These are phyloP conservation scores for Nerophis ophidion DNA, from an alignment of 2,113 vertebrate genomes.

Conservation along the genomic window DNA sequence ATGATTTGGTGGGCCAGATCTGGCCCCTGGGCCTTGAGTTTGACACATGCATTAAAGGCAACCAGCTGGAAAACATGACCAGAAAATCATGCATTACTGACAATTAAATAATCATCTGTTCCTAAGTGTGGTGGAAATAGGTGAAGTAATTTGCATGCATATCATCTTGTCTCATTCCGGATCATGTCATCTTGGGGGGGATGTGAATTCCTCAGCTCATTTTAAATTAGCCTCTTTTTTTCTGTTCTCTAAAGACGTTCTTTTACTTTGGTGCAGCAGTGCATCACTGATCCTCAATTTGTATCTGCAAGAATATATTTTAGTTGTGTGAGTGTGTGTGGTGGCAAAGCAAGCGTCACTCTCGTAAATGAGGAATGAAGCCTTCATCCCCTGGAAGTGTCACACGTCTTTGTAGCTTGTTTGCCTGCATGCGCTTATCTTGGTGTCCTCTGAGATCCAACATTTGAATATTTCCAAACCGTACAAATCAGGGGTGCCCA, in stretches of 20 bases:
- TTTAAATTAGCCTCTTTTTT: constrained; percentile 35
- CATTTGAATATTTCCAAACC: too few species aligned
- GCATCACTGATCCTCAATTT: constrained; percentile 20
- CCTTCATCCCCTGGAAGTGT: constrained; percentile 11
- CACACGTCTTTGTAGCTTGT: neutral
- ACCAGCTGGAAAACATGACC: too few species aligned
- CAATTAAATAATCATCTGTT: too few species aligned
- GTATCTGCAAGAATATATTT: constrained; percentile 9
- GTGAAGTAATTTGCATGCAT: constrained; percentile 19
- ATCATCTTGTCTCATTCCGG: constrained; percentile 25
- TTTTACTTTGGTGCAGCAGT: constrained; percentile 15
- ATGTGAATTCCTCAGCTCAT: constrained; percentile 34
- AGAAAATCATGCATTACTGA: too few species aligned
- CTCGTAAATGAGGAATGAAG: constrained; percentile 28
- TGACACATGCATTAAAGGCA: too few species aligned
- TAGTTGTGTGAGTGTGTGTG: constrained; percentile 7
- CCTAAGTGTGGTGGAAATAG: too few species aligned
- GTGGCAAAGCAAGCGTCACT: constrained; percentile 6
- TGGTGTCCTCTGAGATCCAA: too few species aligned
- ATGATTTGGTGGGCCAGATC: too few species aligned
- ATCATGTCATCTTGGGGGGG: constrained; percentile 11
- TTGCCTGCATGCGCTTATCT: neutral
- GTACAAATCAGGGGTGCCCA: too few species aligned
- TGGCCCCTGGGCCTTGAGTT: too few species aligned
- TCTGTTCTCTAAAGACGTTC: constrained; percentile 18